These are phyloP conservation scores for Novumbra hubbsi DNA, from an alignment of 2,797 vertebrate genomes.

Conservation along the genomic window DNA sequence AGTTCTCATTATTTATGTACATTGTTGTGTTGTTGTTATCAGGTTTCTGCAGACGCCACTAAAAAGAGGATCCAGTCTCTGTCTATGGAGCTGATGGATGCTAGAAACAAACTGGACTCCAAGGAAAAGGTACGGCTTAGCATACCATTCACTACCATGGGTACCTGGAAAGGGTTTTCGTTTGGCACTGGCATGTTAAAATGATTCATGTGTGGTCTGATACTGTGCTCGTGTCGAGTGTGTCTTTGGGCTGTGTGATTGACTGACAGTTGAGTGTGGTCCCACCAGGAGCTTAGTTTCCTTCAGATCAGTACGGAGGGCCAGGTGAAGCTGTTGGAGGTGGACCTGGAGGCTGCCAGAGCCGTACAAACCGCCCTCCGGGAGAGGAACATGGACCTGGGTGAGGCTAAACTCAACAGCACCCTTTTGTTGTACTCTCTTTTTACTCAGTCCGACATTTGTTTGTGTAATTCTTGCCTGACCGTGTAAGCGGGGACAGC, in stretches of 20 bases:
- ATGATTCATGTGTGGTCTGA: neutral
- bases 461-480: neutral
- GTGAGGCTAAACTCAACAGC: conserved; percentile 47
- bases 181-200: neutral
- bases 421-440: neutral
- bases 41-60: conserved; percentile 87
- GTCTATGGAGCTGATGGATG: conserved; percentile 87
- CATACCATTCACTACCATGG: neutral
- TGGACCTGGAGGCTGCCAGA: conserved; percentile 64
- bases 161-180: neutral
- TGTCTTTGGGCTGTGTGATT: no score
- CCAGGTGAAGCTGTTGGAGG: conserved; percentile 68
- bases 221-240: neutral
- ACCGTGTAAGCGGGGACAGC: no score
- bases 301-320: conserved; percentile 73
- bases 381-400: conserved; percentile 74
- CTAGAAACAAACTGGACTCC: conserved; percentile 80
- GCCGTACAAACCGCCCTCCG: conserved; percentile 56
- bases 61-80: conserved; percentile 88
- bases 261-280: neutral
- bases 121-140: conserved; percentile 79
- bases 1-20: neutral
- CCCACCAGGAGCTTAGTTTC: conserved; percentile 69
- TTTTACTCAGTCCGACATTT: neutral
- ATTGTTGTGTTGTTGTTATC: neutral